Evolutionary conservation across 2,797 vertebrate genomes (phyloP).

Genomic region (Silurus aristotelis): DNA sequence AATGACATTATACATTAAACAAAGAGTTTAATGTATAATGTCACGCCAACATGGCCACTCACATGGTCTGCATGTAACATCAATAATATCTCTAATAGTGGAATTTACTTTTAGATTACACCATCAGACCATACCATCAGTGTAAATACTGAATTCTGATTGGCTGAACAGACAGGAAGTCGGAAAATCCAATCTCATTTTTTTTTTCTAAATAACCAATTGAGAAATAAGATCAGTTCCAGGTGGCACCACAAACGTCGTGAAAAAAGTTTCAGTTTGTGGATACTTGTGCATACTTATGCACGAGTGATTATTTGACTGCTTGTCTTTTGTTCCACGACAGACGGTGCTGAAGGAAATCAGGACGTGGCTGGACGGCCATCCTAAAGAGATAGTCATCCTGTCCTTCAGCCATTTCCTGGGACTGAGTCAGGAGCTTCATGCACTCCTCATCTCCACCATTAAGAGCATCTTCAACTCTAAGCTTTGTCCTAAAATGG

Average conservation of each 20-base stretch:
- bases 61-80: not conserved
- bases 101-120: not conserved
- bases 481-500: conserved; percentile 85
- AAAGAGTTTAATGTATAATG: not conserved
- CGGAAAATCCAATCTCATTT: too few species aligned
- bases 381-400: conserved; percentile 86
- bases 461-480: conserved; percentile 81
- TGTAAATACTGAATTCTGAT: too few species aligned
- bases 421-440: conserved; percentile 79
- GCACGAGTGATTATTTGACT: not conserved
- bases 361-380: conserved; percentile 83
- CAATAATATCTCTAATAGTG: not conserved
- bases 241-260: not conserved
- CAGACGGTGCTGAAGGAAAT: conserved; percentile 87
- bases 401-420: conserved; percentile 91
- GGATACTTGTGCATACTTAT: not conserved
- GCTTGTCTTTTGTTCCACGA: conserved; percentile 11
- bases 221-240: not conserved
- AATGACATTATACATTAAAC: not conserved
- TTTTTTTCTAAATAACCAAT: not conserved
- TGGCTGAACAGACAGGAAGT: too few species aligned
- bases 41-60: not conserved
- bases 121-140: too few species aligned
- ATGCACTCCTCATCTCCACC: conserved; percentile 76
- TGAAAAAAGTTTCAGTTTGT: not conserved